A percentile compares a stretch with the other conserved stretches of the same genome.
phyloP scores from a whole-genome alignment of 1,140 invertebrate species.

The Atta colombica region DNA sequence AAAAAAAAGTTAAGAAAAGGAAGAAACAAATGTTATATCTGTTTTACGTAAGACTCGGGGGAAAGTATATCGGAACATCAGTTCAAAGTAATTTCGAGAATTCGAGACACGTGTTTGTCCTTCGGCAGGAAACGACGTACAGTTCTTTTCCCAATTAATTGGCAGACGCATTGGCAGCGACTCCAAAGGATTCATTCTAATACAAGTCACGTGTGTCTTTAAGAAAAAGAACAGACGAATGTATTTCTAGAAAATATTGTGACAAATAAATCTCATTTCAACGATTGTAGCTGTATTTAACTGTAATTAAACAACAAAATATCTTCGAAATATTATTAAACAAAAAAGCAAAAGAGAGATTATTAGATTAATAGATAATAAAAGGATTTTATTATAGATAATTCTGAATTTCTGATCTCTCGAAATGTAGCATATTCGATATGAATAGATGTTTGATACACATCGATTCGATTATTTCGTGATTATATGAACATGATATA shows the following conservation, averaged over 20 bases:
- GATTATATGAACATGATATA: neutral
- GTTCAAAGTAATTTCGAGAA: constrained; percentile 59
- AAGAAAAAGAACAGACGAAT: neutral
- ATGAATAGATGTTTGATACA: neutral
- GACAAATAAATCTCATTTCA: neutral
- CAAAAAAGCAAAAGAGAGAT: neutral
- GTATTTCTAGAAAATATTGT: neutral
- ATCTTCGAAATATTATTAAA: neutral
- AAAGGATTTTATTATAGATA: neutral
- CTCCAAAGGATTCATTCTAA: constrained; percentile 14
- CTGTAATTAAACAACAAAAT: neutral
- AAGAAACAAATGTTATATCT: constrained; percentile 53
- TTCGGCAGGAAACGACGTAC: constrained; percentile 59
- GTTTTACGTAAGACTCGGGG: constrained; percentile 67
- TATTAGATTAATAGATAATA: neutral
- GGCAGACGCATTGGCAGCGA: constrained; percentile 1
- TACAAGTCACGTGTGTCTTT: constrained; percentile 41
- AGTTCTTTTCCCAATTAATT: constrained; percentile 58
- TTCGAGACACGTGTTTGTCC: constrained; percentile 65
- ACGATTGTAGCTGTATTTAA: neutral
- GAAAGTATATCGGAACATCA: constrained; percentile 3
- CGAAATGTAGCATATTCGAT: neutral
- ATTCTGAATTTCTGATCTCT: neutral
- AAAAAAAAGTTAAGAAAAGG: constrained; percentile 3
- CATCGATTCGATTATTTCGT: constrained; percentile 11